Evolutionary conservation across 2,888 invertebrate genomes (phyloP).

Genomic region (Campaea margaritaria): DNA sequence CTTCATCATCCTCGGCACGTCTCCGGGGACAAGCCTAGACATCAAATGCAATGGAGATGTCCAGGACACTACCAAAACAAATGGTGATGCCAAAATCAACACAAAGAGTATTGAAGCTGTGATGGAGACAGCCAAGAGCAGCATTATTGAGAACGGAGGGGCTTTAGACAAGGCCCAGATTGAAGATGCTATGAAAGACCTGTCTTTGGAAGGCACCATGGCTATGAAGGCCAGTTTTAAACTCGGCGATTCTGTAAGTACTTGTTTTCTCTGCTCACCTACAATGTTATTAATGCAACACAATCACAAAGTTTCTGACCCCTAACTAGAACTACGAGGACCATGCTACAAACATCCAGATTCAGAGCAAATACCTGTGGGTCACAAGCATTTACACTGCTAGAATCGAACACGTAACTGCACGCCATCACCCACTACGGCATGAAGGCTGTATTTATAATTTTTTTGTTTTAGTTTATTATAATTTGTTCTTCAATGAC

Average conservation of each 20-base stretch:
- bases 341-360: too few species aligned
- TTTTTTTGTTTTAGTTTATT: too few species aligned
- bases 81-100: constrained; percentile 23
- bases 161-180: constrained; percentile 59
- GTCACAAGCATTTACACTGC: too few species aligned
- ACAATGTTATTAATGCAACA: not conserved
- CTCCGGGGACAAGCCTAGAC: constrained; percentile 73
- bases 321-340: too few species aligned
- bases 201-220: constrained; percentile 68
- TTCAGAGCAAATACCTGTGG: too few species aligned
- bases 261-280: not conserved
- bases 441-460: too few species aligned
- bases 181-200: constrained; percentile 74
- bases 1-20: constrained; percentile 77
- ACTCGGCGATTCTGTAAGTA: constrained; percentile 75
- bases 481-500: too few species aligned
- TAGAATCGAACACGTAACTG: too few species aligned
- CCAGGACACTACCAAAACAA: constrained; percentile 42
- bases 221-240: constrained; percentile 77
- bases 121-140: constrained; percentile 25
- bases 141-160: constrained; percentile 35
- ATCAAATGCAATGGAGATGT: constrained; percentile 61
- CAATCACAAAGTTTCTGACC: too few species aligned
- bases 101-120: constrained; percentile 8
- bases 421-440: too few species aligned